Base-by-base conservation (phyloP, 1,140 invertebrate species). In the Venturia canescens region DNA sequence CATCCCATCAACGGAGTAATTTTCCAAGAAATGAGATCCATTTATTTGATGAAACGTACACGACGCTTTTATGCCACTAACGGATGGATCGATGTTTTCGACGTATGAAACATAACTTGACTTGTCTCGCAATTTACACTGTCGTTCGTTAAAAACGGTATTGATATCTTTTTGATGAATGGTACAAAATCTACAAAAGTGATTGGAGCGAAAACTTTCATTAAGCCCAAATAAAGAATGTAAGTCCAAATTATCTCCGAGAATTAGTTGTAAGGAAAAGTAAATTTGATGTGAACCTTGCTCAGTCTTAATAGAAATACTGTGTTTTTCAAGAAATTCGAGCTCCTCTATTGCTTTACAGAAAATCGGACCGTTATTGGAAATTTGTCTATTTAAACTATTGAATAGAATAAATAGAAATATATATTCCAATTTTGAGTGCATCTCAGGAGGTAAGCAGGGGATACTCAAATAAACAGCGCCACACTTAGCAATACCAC, bases 231-330 rank as follows among this genome's bases (percentile, higher is more conserved):
- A 77, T 26, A 88, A 57, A n/a, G 79, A 71, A 78, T 89, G 85
- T 18, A 88, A 27, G 21, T 87, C 84, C 53, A 89, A 80, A 80
- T 89, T 90, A 81, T 90, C 87, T 7, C 87, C 89, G 63, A 85
- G 70, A 76, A 89, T 78, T 80, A 85, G 79, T 53, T 60, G 67
- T 50, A 88, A 63, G 50, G 57, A 57, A 82, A 89, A 86, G 67
- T 84, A 80, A 21, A 89, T 60, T 57, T 83, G 70, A 21, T 67
- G 69, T 4, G 6, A 70, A 31, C 71, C 44, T 18, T 57, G 60
- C 63, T 79, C 26, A 78, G 63, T 31, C 23, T 48, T 78, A 18
- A 88, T n/a, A 13, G 31, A 50, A 79, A 89, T 85, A 34, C 84
- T 84, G 44, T 80, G 80, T 21, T 27, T 26, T 82, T 84, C 79